Base-by-base conservation (phyloP, 2,113 vertebrate species). In the Crotalus horridus region DNA sequence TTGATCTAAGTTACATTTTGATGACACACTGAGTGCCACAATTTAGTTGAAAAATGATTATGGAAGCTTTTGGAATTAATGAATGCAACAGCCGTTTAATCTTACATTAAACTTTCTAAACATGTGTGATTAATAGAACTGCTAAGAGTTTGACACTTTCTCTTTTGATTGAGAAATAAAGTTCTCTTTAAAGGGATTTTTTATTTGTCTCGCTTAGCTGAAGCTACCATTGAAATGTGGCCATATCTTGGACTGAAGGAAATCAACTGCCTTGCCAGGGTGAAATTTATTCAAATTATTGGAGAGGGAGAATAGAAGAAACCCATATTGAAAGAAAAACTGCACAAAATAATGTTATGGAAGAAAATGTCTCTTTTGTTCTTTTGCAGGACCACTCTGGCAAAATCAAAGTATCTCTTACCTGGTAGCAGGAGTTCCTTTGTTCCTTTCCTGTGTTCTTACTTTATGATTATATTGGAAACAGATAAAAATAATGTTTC, bases 381-480 rank as follows among this genome's bases (percentile, higher is more conserved):
- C 8, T 61, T 10, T 89, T 55, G 2, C 54, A 33, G 53, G 53
- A 59, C 4, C 39, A 39, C 29, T 53, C 29, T 51, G 33, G 21
- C 24, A 58, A 81, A 64, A 20, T 7, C 21, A 11, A 74, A 74
- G 11, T 13, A 59, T 89, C 9, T 15, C 39, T 91, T 85, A 46
- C 87, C 24, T 21, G 87, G 21, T 61, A 87, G 29, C 43, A 90
- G 33, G 12, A 5, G 17, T 86, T 89, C 29, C 21, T 89, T 91
- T 91, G 43, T 61, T 59, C 46, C 55, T 85, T 59, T 43, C 53
- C 29, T 85, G n/a, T 46, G 48, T 64, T 43, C 81, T 86, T 46
- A 56, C 24, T 69, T 33, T 54, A 33, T 91, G 69, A 64, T 91
- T 85, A 61, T 64, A 85, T 54, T 89, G 48, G 87, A 85, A 93